Percentiles rank a stretch among this genome's conserved stretches.
Evolutionary conservation across 2,113 vertebrate genomes (phyloP).

Genomic region (human (Homo sapiens)): GRCh38 chr6:85610001-85610500

Average conservation of each 20-base stretch:
- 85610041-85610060: conserved; percentile 83
- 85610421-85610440: conserved; percentile 71
- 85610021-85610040: conserved; percentile 80
- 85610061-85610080: conserved; percentile 84
- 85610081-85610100: conserved; percentile 82
- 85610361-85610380: conserved; percentile 78
- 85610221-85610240: conserved; percentile 88
- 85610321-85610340: conserved; percentile 87
- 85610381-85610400: conserved; percentile 82
- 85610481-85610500: conserved; percentile 71
- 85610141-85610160: conserved; percentile 83
- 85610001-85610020: conserved; percentile 75
- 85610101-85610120: conserved; percentile 82
- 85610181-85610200: conserved; percentile 80
- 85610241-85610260: conserved; percentile 89
- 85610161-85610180: conserved; percentile 79
- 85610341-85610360: conserved; percentile 87
- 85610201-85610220: conserved; percentile 82
- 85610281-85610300: conserved; percentile 91
- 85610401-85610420: conserved; percentile 71
- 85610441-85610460: conserved; percentile 55
- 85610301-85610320: conserved; percentile 91
- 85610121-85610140: conserved; percentile 75
- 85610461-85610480: conserved; percentile 76
- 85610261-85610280: conserved; percentile 91